phyloP scores from a whole-genome alignment of 2,888 invertebrate genomes.

The Cloeon dipterum region DNA sequence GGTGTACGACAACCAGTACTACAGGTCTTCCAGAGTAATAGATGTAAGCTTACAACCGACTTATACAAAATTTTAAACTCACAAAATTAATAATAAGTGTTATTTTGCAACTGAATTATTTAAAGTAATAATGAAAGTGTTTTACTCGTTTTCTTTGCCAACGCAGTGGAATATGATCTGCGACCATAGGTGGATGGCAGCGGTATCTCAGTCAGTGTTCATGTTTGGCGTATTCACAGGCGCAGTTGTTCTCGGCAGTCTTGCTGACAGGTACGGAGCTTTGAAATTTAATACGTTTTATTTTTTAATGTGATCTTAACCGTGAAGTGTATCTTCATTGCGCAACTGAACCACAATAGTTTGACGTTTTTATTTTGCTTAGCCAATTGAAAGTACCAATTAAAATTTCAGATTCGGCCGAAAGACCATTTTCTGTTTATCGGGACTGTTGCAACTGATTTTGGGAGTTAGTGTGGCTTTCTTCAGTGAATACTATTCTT shows the following conservation, averaged over 20 bases:
- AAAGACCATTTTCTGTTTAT: constrained; percentile 55
- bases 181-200: constrained; percentile 54
- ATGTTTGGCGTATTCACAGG: constrained; percentile 70
- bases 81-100: too few species aligned
- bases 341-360: too few species aligned
- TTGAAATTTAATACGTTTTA: not conserved
- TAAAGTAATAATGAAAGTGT: not conserved
- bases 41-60: constrained; percentile 18
- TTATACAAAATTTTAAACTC: too few species aligned
- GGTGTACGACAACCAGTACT: constrained; percentile 51
- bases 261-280: constrained; percentile 44
- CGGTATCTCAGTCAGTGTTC: constrained; percentile 49
- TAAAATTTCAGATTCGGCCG: constrained; percentile 29
- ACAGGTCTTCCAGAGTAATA: constrained; percentile 45
- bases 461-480: constrained; percentile 52
- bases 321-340: not conserved
- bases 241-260: constrained; percentile 48
- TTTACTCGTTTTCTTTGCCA: not conserved
- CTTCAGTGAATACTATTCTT: constrained; percentile 50
- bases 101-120: too few species aligned
- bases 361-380: not conserved
- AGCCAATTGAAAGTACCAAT: not conserved
- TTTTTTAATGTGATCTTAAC: not conserved
- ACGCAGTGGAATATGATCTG: constrained; percentile 73
- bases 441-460: constrained; percentile 44